Evolutionary conservation across 2,888 invertebrate species (phyloP).

Genomic region (Drosophila sordidula): DNA sequence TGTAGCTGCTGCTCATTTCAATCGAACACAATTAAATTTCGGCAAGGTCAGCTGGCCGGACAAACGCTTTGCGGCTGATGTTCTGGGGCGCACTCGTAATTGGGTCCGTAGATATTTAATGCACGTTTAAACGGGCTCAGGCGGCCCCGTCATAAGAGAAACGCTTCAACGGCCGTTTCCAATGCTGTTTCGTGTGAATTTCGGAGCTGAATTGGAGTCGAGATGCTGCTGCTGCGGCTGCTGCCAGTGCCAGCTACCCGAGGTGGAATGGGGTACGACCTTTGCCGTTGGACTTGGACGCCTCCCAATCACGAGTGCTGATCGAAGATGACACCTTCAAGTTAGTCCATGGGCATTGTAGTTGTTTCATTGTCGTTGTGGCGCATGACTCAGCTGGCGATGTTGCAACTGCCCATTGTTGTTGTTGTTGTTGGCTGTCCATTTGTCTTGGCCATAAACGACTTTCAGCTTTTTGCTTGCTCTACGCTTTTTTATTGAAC

Average conservation of each 20-base stretch:
- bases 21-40: constrained; percentile 20
- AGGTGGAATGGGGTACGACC: constrained; percentile 35
- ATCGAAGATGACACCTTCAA: constrained; percentile 68
- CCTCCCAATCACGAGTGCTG: constrained; percentile 62
- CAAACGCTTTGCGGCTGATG: constrained; percentile 13
- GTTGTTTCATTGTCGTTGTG: constrained; percentile 7
- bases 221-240: not conserved
- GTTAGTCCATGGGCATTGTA: constrained; percentile 27
- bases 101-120: constrained; percentile 40
- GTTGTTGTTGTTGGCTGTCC: constrained; percentile 17
- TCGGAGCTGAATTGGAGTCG: not conserved
- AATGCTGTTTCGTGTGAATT: constrained; percentile 25
- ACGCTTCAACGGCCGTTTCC: constrained; percentile 39
- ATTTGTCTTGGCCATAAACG: constrained; percentile 21
- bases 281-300: constrained; percentile 38
- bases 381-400: constrained; percentile 25
- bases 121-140: constrained; percentile 31
- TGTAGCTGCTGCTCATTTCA: constrained; percentile 15
- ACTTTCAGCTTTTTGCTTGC: constrained; percentile 13
- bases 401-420: constrained; percentile 35
- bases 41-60: constrained; percentile 45
- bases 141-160: constrained; percentile 50
- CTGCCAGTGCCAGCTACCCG: constrained; percentile 18
- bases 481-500: constrained; percentile 21
- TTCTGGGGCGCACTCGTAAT: constrained; percentile 53